Percentiles rank a stretch among this genome's conserved stretches.
phyloP scores from a whole-genome alignment of 2,797 vertebrate species.

The Scarus forsteni region DNA sequence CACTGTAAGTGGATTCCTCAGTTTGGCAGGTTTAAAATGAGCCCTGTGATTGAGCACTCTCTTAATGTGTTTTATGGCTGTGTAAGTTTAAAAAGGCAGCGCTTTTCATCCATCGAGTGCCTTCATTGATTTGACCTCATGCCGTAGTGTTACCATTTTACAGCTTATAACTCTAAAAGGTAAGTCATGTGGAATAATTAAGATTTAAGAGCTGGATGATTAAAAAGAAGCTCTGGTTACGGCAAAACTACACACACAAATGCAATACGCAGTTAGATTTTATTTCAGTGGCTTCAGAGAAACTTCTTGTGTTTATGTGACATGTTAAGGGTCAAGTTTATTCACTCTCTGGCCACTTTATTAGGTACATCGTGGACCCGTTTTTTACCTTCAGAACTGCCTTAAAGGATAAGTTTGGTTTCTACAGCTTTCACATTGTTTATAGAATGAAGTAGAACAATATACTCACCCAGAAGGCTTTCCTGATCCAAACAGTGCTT shows the following conservation, averaged over 20 bases:
- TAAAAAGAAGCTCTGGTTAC: neutral
- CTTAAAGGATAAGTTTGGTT: too few relatives aligned
- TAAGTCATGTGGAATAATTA: conserved; percentile 22
- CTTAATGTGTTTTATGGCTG: conserved; percentile 44
- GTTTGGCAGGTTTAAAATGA: conserved; percentile 44
- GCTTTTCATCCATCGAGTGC: conserved; percentile 44
- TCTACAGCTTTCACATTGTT: too few relatives aligned
- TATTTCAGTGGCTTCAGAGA: too few relatives aligned
- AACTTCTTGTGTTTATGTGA: conserved; percentile 3
- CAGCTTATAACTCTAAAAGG: conserved; percentile 9
- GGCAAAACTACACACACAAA: neutral
- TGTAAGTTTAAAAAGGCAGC: conserved; percentile 36
- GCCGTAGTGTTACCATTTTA: conserved; percentile 20
- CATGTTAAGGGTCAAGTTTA: conserved; percentile 9
- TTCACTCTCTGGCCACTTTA: too few relatives aligned
- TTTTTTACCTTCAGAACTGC: too few relatives aligned
- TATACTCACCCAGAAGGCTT: too few relatives aligned
- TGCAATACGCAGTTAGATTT: neutral
- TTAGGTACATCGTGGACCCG: too few relatives aligned
- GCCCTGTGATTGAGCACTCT: conserved; percentile 25
- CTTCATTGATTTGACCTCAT: conserved; percentile 30
- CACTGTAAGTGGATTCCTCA: conserved; percentile 50
- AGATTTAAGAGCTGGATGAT: neutral
- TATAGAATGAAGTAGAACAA: too few relatives aligned
- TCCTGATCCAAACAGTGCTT: too few relatives aligned